Conservation (phyloP, 1,140 invertebrate genomes). For the Eciton burchellii region DNA sequence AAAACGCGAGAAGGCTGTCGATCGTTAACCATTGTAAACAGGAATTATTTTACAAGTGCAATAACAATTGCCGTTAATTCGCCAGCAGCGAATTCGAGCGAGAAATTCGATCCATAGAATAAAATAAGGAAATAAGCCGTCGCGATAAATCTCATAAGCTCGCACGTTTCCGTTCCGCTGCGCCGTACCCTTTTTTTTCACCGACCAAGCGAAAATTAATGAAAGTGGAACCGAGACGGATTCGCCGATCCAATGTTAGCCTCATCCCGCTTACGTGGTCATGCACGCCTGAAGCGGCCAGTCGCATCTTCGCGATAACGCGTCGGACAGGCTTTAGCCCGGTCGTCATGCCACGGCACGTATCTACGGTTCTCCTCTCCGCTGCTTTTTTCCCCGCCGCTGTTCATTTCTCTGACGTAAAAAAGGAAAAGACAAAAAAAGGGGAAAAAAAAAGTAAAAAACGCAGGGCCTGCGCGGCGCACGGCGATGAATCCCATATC, state of each 20-base stretch:
- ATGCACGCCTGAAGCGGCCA: constrained; percentile 54
- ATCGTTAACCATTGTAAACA: constrained; percentile 3
- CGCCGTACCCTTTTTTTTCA: constrained; percentile 26
- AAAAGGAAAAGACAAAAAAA: no score
- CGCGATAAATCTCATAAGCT: constrained; percentile 50
- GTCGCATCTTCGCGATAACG: constrained; percentile 51
- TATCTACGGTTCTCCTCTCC: constrained; percentile 53
- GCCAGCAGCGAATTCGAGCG: constrained; percentile 2
- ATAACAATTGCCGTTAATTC: constrained; percentile 20
- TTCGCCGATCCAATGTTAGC: background rate
- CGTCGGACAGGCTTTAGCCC: constrained; percentile 37
- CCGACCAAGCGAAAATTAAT: constrained; percentile 57
- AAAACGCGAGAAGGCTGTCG: background rate
- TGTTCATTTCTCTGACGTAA: background rate
- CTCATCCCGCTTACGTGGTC: constrained; percentile 54
- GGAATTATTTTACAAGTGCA: constrained; percentile 1
- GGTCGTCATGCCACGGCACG: constrained; percentile 69
- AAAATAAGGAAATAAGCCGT: constrained; percentile 25
- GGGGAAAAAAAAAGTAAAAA: no score
- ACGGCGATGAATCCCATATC: constrained; percentile 28
- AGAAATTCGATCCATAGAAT: constrained; percentile 30
- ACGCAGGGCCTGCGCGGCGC: background rate
- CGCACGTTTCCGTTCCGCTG: background rate
- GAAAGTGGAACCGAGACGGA: constrained; percentile 47
- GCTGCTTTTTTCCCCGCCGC: background rate